A percentile compares a stretch with the other conserved stretches of the same genome.
These are phyloP conservation scores for Chloroceryle aenea DNA, from an alignment of 2,113 vertebrate species.

Conservation along the genomic window DNA sequence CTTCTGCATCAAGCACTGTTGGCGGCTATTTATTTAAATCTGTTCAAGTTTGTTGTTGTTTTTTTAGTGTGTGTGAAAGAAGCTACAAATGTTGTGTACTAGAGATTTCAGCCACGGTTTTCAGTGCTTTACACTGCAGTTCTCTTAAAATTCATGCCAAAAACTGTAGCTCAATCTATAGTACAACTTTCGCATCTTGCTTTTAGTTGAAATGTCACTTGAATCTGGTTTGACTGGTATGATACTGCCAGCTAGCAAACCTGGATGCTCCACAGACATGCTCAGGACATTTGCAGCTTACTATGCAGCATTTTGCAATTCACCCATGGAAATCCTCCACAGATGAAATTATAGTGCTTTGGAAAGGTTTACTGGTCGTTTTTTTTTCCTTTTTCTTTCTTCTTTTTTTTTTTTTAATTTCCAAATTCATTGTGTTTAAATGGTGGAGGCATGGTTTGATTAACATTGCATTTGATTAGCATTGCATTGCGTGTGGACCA, in stretches of 20 bases:
- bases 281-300: background rate
- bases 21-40: background rate
- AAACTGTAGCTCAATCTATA: background rate
- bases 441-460: background rate
- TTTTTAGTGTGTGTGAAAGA: background rate
- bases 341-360: background rate
- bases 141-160: background rate
- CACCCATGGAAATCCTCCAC: background rate
- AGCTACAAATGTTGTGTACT: background rate
- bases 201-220: background rate
- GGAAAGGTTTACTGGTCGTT: background rate
- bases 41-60: background rate
- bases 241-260: background rate
- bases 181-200: background rate
- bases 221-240: background rate
- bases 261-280: background rate
- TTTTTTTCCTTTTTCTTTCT: background rate
- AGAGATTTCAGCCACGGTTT: background rate
- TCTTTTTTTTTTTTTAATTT: background rate
- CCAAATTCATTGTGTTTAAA: background rate
- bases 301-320: background rate
- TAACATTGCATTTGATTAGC: no score
- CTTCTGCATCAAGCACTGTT: background rate
- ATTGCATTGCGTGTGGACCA: background rate
- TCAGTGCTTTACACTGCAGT: background rate